A percentile compares a stretch with the other conserved stretches of the same genome.
These are phyloP conservation scores for Aurelia aurita complex sp. Pacific DNA, from an alignment of 30 jellyfish, hydroid and myxozoan genomes.

Conservation along the genomic window DNA sequence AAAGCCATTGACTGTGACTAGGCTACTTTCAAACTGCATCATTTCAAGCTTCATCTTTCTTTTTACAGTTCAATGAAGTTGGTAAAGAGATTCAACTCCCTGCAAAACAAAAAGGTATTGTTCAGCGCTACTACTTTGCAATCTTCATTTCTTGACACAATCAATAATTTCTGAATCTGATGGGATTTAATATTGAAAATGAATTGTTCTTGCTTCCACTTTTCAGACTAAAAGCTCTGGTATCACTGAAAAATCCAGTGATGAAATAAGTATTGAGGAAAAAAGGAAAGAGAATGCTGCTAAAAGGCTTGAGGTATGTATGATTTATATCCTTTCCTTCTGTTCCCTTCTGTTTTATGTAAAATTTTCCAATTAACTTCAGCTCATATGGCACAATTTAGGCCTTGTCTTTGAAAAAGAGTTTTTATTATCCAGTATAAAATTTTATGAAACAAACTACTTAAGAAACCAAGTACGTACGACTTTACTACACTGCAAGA, in stretches of 20 bases:
- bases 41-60: background rate
- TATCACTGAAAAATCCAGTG: too few relatives aligned
- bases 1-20: too few relatives aligned
- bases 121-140: background rate
- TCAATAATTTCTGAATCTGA: background rate
- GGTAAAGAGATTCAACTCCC: slow-evolving; percentile 16
- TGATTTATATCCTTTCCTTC: background rate
- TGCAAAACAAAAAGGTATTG: slow-evolving; percentile 6
- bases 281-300: background rate
- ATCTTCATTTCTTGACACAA: background rate
- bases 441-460: too few relatives aligned
- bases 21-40: too few relatives aligned
- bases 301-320: slow-evolving; percentile 4
- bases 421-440: too few relatives aligned
- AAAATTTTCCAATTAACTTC: background rate
- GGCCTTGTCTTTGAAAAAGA: too few relatives aligned
- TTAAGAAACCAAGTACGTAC: too few relatives aligned
- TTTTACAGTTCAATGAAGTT: slow-evolving; percentile 14
- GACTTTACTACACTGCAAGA: too few relatives aligned
- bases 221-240: too few relatives aligned
- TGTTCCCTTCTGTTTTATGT: background rate
- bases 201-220: too few relatives aligned
- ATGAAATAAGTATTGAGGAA: background rate
- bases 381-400: background rate
- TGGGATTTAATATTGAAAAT: background rate